Conservation (phyloP, 1,140 invertebrate genomes). For the Macrobrachium nipponense region DNA sequence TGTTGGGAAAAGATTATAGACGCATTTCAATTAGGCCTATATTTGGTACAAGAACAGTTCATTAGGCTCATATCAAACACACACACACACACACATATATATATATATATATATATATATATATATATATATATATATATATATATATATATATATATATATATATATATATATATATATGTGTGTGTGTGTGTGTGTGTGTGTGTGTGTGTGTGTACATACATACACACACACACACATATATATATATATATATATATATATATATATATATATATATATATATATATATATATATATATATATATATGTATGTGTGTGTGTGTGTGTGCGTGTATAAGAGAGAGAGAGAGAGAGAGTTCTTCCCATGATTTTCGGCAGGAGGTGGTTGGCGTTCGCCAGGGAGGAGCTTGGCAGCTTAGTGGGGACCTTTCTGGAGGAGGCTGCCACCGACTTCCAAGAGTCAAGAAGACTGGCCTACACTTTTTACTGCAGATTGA, state of each 20-base stretch:
- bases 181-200: neutral
- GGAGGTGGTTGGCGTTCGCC: constrained; percentile 53
- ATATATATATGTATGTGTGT: too few relatives aligned
- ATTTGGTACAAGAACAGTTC: too few relatives aligned
- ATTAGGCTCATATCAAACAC: too few relatives aligned
- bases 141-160: too few relatives aligned
- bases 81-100: too few relatives aligned
- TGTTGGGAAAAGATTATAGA: too few relatives aligned
- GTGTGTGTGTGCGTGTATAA: neutral
- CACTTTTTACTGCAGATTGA: constrained; percentile 58
- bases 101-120: neutral
- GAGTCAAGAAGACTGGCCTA: constrained; percentile 56
- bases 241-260: neutral
- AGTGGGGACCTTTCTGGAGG: constrained; percentile 52
- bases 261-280: neutral
- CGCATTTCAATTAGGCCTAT: too few relatives aligned
- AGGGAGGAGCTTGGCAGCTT: constrained; percentile 49
- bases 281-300: constrained; percentile 1
- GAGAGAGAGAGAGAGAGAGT: neutral
- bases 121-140: constrained; percentile 8
- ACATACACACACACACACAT: too few relatives aligned
- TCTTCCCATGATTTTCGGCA: neutral
- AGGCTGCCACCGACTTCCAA: constrained; percentile 49
- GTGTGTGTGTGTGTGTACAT: too few relatives aligned
- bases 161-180: too few relatives aligned